phyloP scores from a whole-genome alignment of 2,888 invertebrate genomes.

The Caenorhabditis angaria region DNA sequence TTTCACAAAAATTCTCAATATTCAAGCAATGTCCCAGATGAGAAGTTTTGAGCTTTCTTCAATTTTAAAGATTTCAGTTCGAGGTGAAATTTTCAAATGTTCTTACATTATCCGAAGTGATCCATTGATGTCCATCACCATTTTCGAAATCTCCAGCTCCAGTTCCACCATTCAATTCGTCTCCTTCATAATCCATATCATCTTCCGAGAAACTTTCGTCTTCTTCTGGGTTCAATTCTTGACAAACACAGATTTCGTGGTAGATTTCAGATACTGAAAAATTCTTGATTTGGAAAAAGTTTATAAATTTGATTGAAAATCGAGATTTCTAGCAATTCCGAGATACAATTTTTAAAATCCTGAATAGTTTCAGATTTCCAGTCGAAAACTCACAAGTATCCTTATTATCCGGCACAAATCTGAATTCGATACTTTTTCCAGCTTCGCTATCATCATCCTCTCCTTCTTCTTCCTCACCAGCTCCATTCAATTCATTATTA shows the following conservation, averaged over 20 bases:
- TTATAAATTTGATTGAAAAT: neutral
- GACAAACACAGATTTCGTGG: conserved; percentile 82
- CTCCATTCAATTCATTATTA: conserved; percentile 41
- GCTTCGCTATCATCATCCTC: conserved; percentile 51
- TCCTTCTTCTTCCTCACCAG: conserved; percentile 39
- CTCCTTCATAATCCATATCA: conserved; percentile 23
- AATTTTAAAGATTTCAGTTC: no score
- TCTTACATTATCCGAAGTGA: conserved; percentile 50
- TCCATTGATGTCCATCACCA: conserved; percentile 38
- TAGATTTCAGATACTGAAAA: conserved; percentile 79
- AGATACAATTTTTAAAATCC: no score
- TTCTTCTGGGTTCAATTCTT: conserved; percentile 84
- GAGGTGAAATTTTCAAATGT: neutral
- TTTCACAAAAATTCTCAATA: no score
- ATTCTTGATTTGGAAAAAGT: neutral
- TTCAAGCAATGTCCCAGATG: no score
- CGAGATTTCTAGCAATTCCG: no score
- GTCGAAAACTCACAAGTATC: conserved; percentile 50
- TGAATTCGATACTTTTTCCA: conserved; percentile 50
- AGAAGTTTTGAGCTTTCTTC: no score
- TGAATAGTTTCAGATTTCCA: no score
- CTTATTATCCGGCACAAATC: conserved; percentile 61
- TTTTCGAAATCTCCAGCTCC: no score
- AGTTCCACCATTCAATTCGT: conserved; percentile 8
- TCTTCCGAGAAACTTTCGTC: conserved; percentile 75